phyloP scores from a whole-genome alignment of 1,140 invertebrate genomes.

The Diorhabda sublineata region DNA sequence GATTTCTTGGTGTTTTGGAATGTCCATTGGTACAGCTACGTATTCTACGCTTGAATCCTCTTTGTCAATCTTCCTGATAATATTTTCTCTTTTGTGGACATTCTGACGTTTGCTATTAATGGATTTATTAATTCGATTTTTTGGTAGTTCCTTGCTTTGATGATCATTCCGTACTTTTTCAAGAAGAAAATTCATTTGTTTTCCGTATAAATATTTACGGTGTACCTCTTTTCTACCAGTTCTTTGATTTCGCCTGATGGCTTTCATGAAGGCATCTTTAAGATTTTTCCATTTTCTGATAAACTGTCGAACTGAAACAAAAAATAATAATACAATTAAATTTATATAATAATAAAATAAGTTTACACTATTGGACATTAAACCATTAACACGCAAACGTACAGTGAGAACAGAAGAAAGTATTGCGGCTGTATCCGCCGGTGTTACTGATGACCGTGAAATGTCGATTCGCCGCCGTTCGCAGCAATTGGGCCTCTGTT shows the following conservation, averaged over 20 bases:
- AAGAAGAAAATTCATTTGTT: not conserved
- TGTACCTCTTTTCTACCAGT: not conserved
- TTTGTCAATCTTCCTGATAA: not conserved
- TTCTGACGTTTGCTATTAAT: not conserved
- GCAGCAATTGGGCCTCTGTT: too few species aligned
- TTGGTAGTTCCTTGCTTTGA: not conserved
- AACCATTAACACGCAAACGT: too few species aligned
- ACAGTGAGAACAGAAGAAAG: too few species aligned
- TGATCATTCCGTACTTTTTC: not conserved
- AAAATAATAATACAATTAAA: not conserved
- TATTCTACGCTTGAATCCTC: not conserved
- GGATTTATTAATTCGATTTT: not conserved
- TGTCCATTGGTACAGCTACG: not conserved
- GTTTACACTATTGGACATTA: too few species aligned
- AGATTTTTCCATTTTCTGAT: not conserved
- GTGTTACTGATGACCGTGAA: too few species aligned
- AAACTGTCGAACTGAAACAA: not conserved
- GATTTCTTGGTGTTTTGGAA: not conserved
- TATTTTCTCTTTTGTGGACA: not conserved
- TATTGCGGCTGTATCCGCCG: too few species aligned
- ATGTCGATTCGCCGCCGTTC: too few species aligned
- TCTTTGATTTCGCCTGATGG: not conserved
- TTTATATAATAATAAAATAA: too few species aligned
- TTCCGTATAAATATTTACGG: not conserved
- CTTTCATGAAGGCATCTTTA: not conserved